These are phyloP conservation scores for Drepanosiphum platanoidis DNA, from an alignment of 2,888 invertebrate species.

Conservation along the genomic window DNA sequence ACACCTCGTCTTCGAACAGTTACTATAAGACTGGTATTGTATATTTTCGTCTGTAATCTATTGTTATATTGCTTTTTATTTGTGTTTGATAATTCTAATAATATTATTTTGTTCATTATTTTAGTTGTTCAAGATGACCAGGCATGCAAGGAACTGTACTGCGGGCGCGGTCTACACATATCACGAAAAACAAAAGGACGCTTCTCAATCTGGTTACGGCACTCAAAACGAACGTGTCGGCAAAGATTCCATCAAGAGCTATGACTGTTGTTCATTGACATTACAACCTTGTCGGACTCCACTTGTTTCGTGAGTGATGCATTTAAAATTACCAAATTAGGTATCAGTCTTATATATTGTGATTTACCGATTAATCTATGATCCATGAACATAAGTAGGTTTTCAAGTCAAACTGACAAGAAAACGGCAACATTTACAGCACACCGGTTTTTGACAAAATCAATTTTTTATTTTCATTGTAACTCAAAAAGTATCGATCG, in stretches of 20 bases:
- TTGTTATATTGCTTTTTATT: neutral
- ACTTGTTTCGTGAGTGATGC: slow-evolving; percentile 80
- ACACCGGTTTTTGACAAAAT: no score
- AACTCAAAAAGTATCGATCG: no score
- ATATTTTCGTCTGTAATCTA: neutral
- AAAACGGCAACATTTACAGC: no score
- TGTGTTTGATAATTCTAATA: neutral
- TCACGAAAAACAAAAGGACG: slow-evolving; percentile 96
- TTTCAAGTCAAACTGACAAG: no score
- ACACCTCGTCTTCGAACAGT: neutral
- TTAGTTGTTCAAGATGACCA: slow-evolving; percentile 75
- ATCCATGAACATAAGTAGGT: no score
- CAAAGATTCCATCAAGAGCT: slow-evolving; percentile 93
- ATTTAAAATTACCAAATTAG: neutral
- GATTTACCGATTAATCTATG: neutral
- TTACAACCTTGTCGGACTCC: slow-evolving; percentile 96
- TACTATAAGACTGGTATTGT: neutral
- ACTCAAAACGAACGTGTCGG: slow-evolving; percentile 86
- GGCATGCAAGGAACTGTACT: slow-evolving; percentile 98
- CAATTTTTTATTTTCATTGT: no score
- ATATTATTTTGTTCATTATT: neutral
- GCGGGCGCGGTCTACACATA: slow-evolving; percentile 98
- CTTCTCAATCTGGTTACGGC: slow-evolving; percentile 92
- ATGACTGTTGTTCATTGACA: slow-evolving; percentile 97
- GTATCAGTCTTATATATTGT: neutral